phyloP scores from a whole-genome alignment of 2,797 vertebrate species.

The Cirrhinus molitorella region DNA sequence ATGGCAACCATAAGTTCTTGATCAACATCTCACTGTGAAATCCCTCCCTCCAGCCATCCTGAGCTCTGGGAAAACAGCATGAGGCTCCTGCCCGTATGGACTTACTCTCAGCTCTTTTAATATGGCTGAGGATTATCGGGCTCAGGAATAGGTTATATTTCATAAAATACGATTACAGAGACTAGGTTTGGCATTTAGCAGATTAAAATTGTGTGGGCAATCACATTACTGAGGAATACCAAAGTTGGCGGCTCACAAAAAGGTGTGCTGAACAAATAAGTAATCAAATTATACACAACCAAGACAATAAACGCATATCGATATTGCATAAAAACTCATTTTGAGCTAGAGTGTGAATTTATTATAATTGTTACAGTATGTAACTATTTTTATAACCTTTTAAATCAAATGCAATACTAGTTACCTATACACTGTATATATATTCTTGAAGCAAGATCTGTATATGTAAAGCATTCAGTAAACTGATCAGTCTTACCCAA shows the following conservation, averaged over 20 bases:
- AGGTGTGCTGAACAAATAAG: background rate
- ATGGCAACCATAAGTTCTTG: constrained; percentile 61
- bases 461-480: background rate
- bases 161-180: constrained; percentile 37
- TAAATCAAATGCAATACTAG: too few relatives aligned
- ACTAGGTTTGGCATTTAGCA: constrained; percentile 39
- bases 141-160: constrained; percentile 42
- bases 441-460: background rate
- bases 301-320: background rate
- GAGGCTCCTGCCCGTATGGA: constrained; percentile 5
- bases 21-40: constrained; percentile 42
- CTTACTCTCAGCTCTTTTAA: constrained; percentile 33
- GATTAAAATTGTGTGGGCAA: constrained; percentile 30
- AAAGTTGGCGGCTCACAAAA: background rate
- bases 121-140: constrained; percentile 22
- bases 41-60: constrained; percentile 27
- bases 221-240: constrained; percentile 10
- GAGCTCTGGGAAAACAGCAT: constrained; percentile 18
- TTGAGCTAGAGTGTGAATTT: background rate
- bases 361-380: background rate
- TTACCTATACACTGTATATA: too few relatives aligned
- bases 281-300: constrained; percentile 4
- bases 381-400: background rate
- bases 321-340: constrained; percentile 21
- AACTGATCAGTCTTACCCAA: background rate